Evolutionary conservation across 2,888 invertebrate species (phyloP), one percentile per base, ranked within the genome.

Genomic region (Leucoptera coffeella): DNA sequence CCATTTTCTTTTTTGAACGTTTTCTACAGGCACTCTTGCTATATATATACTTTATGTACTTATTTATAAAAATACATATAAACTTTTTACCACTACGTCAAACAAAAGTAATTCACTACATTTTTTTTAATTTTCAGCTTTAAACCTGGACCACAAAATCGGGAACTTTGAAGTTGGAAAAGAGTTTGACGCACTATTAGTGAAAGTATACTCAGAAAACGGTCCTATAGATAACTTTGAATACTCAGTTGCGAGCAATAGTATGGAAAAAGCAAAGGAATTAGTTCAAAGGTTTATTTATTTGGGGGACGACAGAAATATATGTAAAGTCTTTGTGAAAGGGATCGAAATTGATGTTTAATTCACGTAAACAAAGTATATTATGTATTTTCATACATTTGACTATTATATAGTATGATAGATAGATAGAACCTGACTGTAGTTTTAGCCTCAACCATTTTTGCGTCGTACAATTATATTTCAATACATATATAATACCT

Each of bases 151-250:
- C n/a, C 50, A 81, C 22, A 64, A 76, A 41, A 78, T 86, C 26
- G 93, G 93, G 10, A 90, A 82, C 56, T 88, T 94, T 40, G 64
- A 74, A 36, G 50, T 77, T 4, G 89, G 87, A 12, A 92, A 93
- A 50, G 80, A 87, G 29, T 91, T 94, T 41, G 94, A 94, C 64
- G 92, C 91, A 0, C 57, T 94, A 1, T 40, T 90, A 2, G 60
- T 93, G 15, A 83, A 90, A 41, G 65, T 82, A n/a, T 69, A 71
- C 37, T 43, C 57, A 9, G 30, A 50, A 9, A 46, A 50, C 8
- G 62, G 76, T 6, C 61, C 69, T 3, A 50, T 76, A 12, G 77
- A 79, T 37, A 54, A 72, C 34, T 73, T 78, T 26, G 35, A 38
- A 0, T 43, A 45, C 28, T 33, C 40, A 3, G 36, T 45, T 4